Evolutionary conservation across 2,113 vertebrate species (phyloP).

Genomic region (Oreochromis niloticus): DNA sequence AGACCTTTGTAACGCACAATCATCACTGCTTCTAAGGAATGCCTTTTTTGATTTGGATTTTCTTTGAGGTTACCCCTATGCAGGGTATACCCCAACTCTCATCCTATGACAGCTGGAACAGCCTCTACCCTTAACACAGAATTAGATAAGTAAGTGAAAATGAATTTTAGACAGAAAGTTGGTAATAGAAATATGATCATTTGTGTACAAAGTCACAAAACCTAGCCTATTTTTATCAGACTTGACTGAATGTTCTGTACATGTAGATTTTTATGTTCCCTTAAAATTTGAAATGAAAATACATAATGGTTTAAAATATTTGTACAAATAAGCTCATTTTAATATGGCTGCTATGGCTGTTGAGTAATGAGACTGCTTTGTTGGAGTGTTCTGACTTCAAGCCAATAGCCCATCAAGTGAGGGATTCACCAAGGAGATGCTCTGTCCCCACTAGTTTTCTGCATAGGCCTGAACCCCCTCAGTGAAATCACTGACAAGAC

Average conservation of each 20-base stretch:
- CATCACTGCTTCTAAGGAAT: not conserved
- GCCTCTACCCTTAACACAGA: not conserved
- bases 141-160: not conserved
- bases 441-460: not conserved
- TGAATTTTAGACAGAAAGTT: not conserved
- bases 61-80: not conserved
- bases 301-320: not conserved
- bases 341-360: accelerated
- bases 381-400: not conserved
- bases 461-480: not conserved
- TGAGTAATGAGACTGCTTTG: not conserved
- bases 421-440: not conserved
- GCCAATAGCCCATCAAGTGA: not conserved
- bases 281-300: not conserved
- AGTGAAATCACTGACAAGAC: not conserved
- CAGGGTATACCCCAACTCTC: not conserved
- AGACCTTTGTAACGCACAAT: not conserved
- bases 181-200: accelerated
- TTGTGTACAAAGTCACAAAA: not conserved
- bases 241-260: not conserved
- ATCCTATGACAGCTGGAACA: not conserved
- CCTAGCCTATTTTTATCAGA: not conserved
- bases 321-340: not conserved
- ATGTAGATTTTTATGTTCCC: not conserved
- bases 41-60: not conserved